Evolutionary conservation across 1,140 invertebrate species (phyloP).

Genomic region (Drosophila fuyamai): DNA sequence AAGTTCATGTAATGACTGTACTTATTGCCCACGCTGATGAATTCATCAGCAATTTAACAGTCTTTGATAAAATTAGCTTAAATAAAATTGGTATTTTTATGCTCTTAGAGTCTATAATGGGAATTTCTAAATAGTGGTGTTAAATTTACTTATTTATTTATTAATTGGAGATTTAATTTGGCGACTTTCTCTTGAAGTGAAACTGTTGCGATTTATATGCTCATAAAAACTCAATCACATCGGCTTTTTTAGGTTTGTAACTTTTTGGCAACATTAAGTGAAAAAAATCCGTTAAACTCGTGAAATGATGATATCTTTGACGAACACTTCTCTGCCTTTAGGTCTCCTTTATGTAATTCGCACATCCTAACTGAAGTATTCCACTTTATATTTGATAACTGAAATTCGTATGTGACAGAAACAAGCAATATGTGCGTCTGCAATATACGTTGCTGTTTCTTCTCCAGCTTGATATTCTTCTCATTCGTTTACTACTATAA

Average conservation of each 20-base stretch:
- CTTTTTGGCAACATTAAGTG: not conserved
- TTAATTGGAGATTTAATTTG: too few species aligned
- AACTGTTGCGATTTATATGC: too few species aligned
- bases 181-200: too few species aligned
- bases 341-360: not conserved
- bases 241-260: not conserved
- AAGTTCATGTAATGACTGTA: not conserved
- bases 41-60: too few species aligned
- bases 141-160: too few species aligned
- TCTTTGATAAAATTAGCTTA: too few species aligned
- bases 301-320: not conserved
- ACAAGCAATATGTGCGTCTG: not conserved
- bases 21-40: not conserved
- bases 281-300: not conserved
- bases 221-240: not conserved
- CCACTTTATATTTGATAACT: too few species aligned
- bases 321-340: too few species aligned
- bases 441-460: slow-evolving; percentile 15
- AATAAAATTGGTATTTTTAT: too few species aligned
- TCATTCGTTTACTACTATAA: slow-evolving; percentile 11
- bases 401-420: not conserved
- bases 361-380: not conserved
- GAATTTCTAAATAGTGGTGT: too few species aligned
- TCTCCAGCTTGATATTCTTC: not conserved
- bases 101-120: too few species aligned